These are phyloP conservation scores for Ichneumon xanthorius DNA, from an alignment of 2,888 invertebrate genomes.

Conservation along the genomic window DNA sequence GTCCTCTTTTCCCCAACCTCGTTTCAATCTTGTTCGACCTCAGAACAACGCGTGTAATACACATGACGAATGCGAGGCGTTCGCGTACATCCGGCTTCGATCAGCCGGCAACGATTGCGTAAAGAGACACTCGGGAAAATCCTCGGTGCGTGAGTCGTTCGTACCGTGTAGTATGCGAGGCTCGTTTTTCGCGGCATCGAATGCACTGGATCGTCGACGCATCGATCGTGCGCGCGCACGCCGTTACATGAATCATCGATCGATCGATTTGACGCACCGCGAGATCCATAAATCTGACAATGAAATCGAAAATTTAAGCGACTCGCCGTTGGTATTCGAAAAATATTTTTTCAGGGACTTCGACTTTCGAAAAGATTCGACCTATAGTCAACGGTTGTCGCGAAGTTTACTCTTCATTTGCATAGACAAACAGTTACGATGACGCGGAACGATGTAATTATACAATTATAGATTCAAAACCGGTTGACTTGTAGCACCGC, in stretches of 20 bases:
- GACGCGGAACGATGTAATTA: not conserved
- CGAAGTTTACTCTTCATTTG: not conserved
- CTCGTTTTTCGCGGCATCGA: constrained; percentile 2
- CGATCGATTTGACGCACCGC: not conserved
- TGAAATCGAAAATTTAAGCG: not conserved
- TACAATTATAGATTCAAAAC: not conserved
- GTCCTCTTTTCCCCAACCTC: constrained; percentile 23
- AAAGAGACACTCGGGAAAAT: constrained; percentile 48
- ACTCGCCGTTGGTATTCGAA: not conserved
- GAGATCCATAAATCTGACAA: not conserved
- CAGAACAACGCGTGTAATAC: constrained; percentile 4
- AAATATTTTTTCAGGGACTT: not conserved
- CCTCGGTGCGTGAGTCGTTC: constrained; percentile 50
- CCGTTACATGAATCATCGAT: constrained; percentile 38
- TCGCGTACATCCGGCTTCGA: constrained; percentile 47
- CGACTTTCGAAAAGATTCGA: not conserved
- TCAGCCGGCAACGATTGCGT: constrained; percentile 40
- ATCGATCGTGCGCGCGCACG: constrained; percentile 21
- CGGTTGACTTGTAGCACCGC: not conserved
- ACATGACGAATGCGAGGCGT: constrained; percentile 29
- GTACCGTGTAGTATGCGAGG: not conserved
- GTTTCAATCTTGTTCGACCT: constrained; percentile 26
- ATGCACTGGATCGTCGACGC: constrained; percentile 44
- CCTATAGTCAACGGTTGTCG: not conserved
- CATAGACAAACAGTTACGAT: constrained; percentile 6